These are phyloP conservation scores for Drosophila pegasa DNA, from an alignment of 2,888 invertebrate genomes.

Conservation along the genomic window DNA sequence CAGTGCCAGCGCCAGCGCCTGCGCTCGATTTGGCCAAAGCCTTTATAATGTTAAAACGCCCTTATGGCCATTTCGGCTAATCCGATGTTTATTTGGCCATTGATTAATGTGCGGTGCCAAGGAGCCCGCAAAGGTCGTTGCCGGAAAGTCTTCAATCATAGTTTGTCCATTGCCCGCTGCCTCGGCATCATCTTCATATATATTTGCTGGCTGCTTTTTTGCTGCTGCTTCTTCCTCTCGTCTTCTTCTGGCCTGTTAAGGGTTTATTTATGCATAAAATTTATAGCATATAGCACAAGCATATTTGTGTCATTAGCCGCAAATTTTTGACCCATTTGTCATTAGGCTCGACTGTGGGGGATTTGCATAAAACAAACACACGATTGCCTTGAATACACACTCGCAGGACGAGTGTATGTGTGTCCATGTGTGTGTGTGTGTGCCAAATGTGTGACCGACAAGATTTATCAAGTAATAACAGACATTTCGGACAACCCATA, in stretches of 20 bases:
- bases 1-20: constrained; percentile 1
- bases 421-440: constrained; percentile 6
- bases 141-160: constrained; percentile 70
- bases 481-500: constrained; percentile 81
- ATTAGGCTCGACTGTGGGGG: constrained; percentile 71
- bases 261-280: constrained; percentile 75
- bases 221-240: too few relatives aligned
- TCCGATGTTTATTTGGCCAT: constrained; percentile 73
- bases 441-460: constrained; percentile 76
- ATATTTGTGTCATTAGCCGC: constrained; percentile 80
- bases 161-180: constrained; percentile 29
- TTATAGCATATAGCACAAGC: constrained; percentile 70
- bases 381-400: constrained; percentile 38
- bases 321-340: constrained; percentile 80
- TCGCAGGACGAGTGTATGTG: constrained; percentile 9
- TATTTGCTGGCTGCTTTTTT: background rate
- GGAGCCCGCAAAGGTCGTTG: constrained; percentile 45
- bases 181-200: background rate
- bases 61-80: constrained; percentile 71
- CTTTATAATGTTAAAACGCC: constrained; percentile 27
- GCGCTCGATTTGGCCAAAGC: constrained; percentile 14
- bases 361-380: constrained; percentile 77
- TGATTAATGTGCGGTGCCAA: constrained; percentile 64
- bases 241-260: constrained; percentile 37
- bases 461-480: constrained; percentile 80